phyloP scores from a whole-genome alignment of 1,140 invertebrate species.

The Microvelia longipes region DNA sequence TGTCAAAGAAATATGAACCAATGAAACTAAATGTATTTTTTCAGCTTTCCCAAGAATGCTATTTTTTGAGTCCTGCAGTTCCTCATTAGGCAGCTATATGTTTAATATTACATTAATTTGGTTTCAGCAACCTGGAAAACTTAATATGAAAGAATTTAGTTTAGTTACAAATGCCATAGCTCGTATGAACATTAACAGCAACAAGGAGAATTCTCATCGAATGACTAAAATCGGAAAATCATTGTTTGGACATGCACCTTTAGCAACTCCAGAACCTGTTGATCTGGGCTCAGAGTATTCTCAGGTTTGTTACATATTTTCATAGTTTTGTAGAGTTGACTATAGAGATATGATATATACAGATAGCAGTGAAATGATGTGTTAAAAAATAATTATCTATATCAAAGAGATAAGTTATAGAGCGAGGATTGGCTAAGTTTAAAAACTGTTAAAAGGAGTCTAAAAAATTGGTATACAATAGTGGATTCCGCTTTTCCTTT shows the following conservation, averaged over 20 bases:
- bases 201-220: constrained; percentile 34
- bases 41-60: too few species aligned
- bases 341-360: constrained; percentile 2
- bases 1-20: too few species aligned
- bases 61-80: too few species aligned
- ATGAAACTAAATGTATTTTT: too few species aligned
- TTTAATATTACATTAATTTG: too few species aligned
- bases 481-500: too few species aligned
- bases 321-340: not conserved
- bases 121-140: constrained; percentile 64
- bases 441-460: too few species aligned
- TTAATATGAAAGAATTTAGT: constrained; percentile 77
- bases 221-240: constrained; percentile 30
- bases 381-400: not conserved
- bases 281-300: constrained; percentile 52
- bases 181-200: constrained; percentile 47
- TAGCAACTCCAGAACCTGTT: constrained; percentile 64
- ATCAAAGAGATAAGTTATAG: too few species aligned
- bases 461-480: too few species aligned
- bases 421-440: too few species aligned
- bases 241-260: constrained; percentile 49
- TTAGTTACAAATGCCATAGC: constrained; percentile 74
- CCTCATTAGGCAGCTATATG: too few species aligned
- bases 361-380: too few species aligned
- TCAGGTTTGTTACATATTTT: constrained; percentile 31